Percentiles rank a stretch among this genome's conserved stretches.
Conservation (phyloP, 2,888 invertebrate genomes). For the Dromius quadrimaculatus region DNA sequence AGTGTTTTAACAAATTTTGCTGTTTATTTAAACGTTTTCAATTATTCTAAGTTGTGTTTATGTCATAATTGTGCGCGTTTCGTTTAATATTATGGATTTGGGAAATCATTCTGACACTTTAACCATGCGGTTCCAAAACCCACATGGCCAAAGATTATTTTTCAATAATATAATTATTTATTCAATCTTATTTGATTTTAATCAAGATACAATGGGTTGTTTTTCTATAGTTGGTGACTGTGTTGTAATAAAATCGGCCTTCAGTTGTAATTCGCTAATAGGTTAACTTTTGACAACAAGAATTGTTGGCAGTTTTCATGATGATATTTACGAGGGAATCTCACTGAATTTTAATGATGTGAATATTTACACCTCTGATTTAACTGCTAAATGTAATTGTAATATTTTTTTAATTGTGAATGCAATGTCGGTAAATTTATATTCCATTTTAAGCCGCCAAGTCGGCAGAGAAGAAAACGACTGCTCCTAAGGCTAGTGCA, state of each 20-base stretch:
- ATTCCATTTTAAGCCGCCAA: conserved; percentile 68
- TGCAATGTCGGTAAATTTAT: neutral
- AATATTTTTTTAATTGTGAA: conserved; percentile 4
- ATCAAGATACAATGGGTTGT: too few species aligned
- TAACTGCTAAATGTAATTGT: neutral
- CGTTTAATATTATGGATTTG: conserved; percentile 41
- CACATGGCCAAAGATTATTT: conserved; percentile 35
- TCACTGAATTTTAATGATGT: conserved; percentile 67
- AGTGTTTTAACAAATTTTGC: conserved; percentile 64
- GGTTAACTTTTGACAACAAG: conserved; percentile 21
- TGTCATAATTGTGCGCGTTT: conserved; percentile 1
- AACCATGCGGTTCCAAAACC: conserved; percentile 58
- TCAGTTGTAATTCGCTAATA: too few species aligned
- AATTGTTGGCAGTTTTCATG: conserved; percentile 58
- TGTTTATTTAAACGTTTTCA: conserved; percentile 14
- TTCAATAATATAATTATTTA: too few species aligned
- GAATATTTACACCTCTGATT: conserved; percentile 59
- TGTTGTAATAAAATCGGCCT: too few species aligned
- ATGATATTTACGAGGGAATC: conserved; percentile 71
- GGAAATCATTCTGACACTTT: conserved; percentile 44
- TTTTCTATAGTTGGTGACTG: too few species aligned
- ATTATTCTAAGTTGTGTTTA: neutral
- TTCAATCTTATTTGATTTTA: too few species aligned
- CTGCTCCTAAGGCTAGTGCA: conserved; percentile 65
- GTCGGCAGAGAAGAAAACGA: conserved; percentile 69